A percentile compares a stretch with the other conserved stretches of the same genome.
These are phyloP conservation scores for Pachyramphus minor DNA, from an alignment of 2,113 vertebrate species.

Conservation along the genomic window DNA sequence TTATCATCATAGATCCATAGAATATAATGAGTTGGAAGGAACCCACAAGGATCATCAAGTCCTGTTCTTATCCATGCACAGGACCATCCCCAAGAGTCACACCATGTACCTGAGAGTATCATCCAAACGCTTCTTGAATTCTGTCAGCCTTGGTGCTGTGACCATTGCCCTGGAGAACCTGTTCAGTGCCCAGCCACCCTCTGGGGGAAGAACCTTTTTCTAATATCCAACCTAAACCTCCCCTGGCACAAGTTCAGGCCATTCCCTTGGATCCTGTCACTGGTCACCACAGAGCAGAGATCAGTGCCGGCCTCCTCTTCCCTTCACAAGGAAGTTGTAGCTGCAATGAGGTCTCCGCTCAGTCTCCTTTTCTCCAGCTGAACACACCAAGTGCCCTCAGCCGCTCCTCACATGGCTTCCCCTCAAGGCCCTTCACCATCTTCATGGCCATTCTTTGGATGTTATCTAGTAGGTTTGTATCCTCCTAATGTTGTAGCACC, in stretches of 20 bases:
- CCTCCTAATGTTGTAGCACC: background rate
- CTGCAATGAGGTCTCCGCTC: background rate
- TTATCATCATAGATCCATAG: background rate
- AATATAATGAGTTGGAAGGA: background rate
- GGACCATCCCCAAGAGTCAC: background rate
- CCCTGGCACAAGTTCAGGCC: background rate
- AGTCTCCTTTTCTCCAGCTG: background rate
- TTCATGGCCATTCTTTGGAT: background rate
- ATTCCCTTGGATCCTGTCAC: background rate
- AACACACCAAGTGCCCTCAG: background rate
- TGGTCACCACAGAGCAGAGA: background rate
- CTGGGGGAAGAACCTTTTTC: background rate
- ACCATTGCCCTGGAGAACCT: background rate
- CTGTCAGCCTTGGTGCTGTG: background rate
- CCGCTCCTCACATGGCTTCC: rapidly evolving
- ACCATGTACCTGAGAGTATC: rapidly evolving
- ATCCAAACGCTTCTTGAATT: rapidly evolving
- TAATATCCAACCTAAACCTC: background rate
- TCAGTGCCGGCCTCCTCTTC: background rate
- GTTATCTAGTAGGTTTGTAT: background rate
- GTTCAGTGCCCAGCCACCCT: background rate
- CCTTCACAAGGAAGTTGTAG: background rate
- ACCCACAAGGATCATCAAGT: background rate
- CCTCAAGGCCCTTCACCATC: background rate
- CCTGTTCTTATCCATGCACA: background rate